These are phyloP conservation scores for Cepaea hortensis DNA, from an alignment of 2,888 invertebrate genomes.

Conservation along the genomic window DNA sequence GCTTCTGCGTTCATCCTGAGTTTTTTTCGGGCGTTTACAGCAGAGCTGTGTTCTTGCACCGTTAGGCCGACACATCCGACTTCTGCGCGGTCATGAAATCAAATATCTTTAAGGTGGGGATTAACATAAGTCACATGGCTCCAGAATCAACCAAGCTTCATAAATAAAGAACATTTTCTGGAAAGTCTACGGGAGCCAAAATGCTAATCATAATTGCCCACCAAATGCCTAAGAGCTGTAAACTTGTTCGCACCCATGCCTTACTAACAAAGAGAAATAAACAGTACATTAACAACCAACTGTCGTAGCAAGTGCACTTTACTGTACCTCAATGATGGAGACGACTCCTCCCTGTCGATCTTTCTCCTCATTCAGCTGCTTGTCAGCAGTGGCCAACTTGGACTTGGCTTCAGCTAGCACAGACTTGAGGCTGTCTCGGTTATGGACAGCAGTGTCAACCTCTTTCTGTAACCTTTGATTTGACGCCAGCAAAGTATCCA, in stretches of 20 bases:
- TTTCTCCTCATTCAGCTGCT: conserved; percentile 44
- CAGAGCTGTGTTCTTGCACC: too few relatives aligned
- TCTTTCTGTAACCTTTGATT: conserved; percentile 59
- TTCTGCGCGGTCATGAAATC: too few relatives aligned
- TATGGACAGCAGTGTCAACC: conserved; percentile 44
- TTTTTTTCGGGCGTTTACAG: too few relatives aligned
- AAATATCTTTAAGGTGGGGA: too few relatives aligned
- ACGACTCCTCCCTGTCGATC: conserved; percentile 37
- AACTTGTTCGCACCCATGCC: not conserved
- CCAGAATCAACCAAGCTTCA: too few relatives aligned
- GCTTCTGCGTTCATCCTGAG: too few relatives aligned
- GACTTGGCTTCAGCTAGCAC: conserved; percentile 50
- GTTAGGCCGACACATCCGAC: too few relatives aligned
- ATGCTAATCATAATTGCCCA: too few relatives aligned
- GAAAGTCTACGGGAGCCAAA: too few relatives aligned
- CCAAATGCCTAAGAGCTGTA: too few relatives aligned
- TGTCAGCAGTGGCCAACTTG: conserved; percentile 40
- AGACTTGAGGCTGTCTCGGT: conserved; percentile 49
- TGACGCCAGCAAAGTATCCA: conserved; percentile 58
- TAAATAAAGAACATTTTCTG: too few relatives aligned
- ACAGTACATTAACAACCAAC: not conserved
- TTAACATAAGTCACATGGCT: too few relatives aligned
- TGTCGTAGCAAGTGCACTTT: not conserved
- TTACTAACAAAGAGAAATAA: not conserved
- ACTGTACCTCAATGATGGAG: conserved; percentile 13